Percentiles rank a stretch among this genome's conserved stretches.
Conservation (phyloP, 2,888 invertebrate species). For the Gandaritis pyraliata region DNA sequence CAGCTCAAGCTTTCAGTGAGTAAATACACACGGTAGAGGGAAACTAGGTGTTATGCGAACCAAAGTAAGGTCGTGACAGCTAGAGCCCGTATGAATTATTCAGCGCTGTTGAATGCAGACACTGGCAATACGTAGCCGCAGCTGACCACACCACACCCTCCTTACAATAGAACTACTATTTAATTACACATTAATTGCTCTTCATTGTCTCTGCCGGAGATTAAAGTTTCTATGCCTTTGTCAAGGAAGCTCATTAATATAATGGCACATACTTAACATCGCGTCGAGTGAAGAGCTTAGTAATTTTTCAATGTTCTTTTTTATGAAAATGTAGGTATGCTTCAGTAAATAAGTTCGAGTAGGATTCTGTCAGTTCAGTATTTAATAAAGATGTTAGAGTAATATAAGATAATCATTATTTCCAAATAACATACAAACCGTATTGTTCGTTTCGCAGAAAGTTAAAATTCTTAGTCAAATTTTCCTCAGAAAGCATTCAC, state of each 20-base stretch:
- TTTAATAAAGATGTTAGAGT: neutral
- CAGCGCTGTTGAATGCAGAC: constrained; percentile 65
- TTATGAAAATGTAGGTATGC: too few species aligned
- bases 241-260: constrained; percentile 31
- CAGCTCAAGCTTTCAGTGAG: constrained; percentile 20
- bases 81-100: constrained; percentile 70
- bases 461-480: constrained; percentile 25
- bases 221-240: constrained; percentile 37
- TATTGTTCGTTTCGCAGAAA: constrained; percentile 18
- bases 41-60: constrained; percentile 53
- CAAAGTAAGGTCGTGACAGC: constrained; percentile 62
- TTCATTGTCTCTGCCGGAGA: constrained; percentile 37
- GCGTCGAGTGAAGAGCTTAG: constrained; percentile 5
- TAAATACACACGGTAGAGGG: constrained; percentile 29
- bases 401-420: too few species aligned
- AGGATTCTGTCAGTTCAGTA: too few species aligned
- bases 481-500: constrained; percentile 29
- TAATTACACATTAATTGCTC: constrained; percentile 45
- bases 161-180: constrained; percentile 47
- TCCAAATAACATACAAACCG: neutral
- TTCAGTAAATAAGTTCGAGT: too few species aligned
- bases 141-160: constrained; percentile 56
- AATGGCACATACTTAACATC: constrained; percentile 23
- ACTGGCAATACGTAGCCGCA: constrained; percentile 45
- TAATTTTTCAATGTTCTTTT: constrained; percentile 2